Evolutionary conservation across 2,888 invertebrate species (phyloP).

Genomic region (Phaedon cochleariae): DNA sequence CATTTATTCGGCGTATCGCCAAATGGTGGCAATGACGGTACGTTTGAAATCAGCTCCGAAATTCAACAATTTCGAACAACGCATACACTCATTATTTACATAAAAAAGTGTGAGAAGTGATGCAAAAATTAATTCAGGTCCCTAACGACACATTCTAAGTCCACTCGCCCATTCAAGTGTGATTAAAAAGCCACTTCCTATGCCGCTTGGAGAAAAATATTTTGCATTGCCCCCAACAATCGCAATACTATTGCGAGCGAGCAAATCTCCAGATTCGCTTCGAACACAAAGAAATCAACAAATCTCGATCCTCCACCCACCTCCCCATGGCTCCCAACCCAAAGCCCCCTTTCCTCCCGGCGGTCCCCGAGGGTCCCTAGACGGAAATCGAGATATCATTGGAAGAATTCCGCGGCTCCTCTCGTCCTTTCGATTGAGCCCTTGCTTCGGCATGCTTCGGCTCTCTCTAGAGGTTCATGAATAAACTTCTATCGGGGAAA

Average conservation of each 20-base stretch:
- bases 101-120: no score
- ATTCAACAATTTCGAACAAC: no score
- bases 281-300: not conserved
- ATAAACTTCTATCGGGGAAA: conserved; percentile 31
- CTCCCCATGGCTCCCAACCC: not conserved
- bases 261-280: not conserved
- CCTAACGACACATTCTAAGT: no score
- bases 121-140: no score
- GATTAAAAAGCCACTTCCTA: no score
- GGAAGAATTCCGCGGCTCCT: conserved; percentile 36
- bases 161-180: no score
- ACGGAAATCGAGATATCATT: conserved; percentile 40
- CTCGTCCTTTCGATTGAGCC: conserved; percentile 30
- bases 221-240: not conserved
- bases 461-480: conserved; percentile 40
- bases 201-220: no score
- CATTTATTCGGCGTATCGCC: no score
- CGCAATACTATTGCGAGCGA: not conserved
- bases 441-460: conserved; percentile 10
- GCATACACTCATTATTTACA: no score
- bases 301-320: not conserved
- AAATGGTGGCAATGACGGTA: no score
- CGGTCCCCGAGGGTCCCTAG: conserved; percentile 1
- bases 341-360: not conserved
- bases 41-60: no score